phyloP scores from a whole-genome alignment of 2,113 vertebrate genomes.

The Dicaeum eximium region DNA sequence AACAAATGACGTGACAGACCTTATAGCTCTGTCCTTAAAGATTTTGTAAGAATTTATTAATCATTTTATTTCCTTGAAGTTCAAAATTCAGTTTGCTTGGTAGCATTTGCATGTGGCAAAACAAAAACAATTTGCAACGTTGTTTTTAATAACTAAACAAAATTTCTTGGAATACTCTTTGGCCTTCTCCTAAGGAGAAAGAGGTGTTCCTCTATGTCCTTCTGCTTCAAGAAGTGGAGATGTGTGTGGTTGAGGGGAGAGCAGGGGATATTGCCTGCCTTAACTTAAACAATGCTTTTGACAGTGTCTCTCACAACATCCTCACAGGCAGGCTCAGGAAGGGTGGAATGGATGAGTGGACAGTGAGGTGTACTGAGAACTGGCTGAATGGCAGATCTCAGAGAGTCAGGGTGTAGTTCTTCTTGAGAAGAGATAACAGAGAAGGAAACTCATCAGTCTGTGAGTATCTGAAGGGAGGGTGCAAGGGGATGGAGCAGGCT shows the following conservation, averaged over 20 bases:
- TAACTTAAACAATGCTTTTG: not conserved
- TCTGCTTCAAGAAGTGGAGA: not conserved
- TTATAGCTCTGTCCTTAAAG: not conserved
- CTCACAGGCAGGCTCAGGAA: not conserved
- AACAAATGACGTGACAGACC: not conserved
- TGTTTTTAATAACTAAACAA: not conserved
- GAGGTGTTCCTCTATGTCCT: not conserved
- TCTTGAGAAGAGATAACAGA: accelerated
- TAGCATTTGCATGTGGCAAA: not conserved
- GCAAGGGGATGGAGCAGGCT: not conserved
- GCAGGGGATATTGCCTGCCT: not conserved
- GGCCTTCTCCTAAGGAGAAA: not conserved
- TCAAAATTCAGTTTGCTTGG: not conserved
- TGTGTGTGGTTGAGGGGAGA: not conserved
- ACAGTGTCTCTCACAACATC: not conserved
- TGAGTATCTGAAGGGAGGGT: not conserved
- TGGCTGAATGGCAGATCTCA: not conserved
- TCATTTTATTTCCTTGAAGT: not conserved
- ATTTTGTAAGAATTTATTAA: not conserved
- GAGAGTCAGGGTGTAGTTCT: not conserved
- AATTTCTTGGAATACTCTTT: not conserved
- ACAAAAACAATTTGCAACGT: not conserved
- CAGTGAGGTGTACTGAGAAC: not conserved
- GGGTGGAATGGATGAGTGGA: not conserved
- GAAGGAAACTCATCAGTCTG: accelerated